Base-by-base conservation (phyloP, 2,113 vertebrate genomes). In the Dipodomys merriami region DNA sequence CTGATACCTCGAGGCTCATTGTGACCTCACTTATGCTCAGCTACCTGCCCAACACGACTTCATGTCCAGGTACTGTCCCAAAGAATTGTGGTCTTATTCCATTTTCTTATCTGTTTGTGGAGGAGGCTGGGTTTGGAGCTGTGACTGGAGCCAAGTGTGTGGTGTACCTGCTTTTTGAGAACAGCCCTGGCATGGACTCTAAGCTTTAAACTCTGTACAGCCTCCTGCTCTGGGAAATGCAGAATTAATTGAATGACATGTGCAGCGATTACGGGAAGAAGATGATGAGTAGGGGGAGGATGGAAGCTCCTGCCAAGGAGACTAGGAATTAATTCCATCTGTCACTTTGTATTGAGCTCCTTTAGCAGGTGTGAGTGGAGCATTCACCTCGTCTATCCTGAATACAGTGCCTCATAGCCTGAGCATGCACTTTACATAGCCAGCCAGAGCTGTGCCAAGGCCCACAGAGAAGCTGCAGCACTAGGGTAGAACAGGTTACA, bases 181-280 rank as follows among this genome's bases (percentile, higher is more conserved):
- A 44, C 73, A 81, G 85, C 83, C 35, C 88, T 92, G 93, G 74
- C 90, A 83, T 0, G 6, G 49, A 35, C 68, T 62, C 83, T 81
- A 39, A 44, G 71, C 74, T 88, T 39, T 74, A 71, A 88, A 57
- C 86, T 53, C 93, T 46, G 39, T 68, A 29, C 49, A 62, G 80
- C 88, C 96, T 93, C 86, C 91, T 91, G 88, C 95, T 95, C 93
- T 93, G 96, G 96, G 94, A 97, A 95, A 97, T 84, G 80, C 94
- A 95, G 91, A 93, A 93, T 93, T 96, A 97, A 96, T 84, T 93
- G 96, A 96, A 94, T 95, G 96, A 95, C 90, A 86, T 91, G 94
- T 90, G 86, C 88, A 44, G 82, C 0, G 30, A 91, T 95, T 95
- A 95, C 49, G 23, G 95, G 94, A 96, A 95, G 90, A 64, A 86